Evolutionary conservation across 2,113 vertebrate species (phyloP), one percentile per base, ranked within the genome.

Genomic region (Silurus glanis): DNA sequence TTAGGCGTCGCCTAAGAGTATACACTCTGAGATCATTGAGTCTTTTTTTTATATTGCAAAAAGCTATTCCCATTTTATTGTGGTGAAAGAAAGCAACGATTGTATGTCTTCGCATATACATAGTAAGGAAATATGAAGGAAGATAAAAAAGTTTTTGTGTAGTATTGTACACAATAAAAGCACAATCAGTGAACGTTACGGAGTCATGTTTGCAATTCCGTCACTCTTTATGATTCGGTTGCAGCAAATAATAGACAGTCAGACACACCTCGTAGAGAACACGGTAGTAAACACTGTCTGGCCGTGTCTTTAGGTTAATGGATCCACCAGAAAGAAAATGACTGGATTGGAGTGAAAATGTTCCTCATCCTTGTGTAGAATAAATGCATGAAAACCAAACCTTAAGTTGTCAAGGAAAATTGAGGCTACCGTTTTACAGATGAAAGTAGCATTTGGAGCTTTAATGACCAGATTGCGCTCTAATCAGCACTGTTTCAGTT

Each of bases 401-500:
- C 4, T n/a, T 79, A 45, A 37, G 49, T 80, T 76, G 9, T 53
- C 56, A n/a, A n/a, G 62, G 28, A 28, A 69, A 67, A 83, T 83
- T 19, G 47, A 55, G 69, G 6, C 58, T 76, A 82, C 62, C 9
- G 9, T 56, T 87, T 58, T 66, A 67, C 28, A 37, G 59, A 62
- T 75, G 45, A 75, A 83, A 64, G 47, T 66, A 62, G 5, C 79
- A 72, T 86, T 81, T 86, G 64, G 45, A 10, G 28, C 25, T 61
- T 82, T 76, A 75, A 83, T 83, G 69, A 55, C 67, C 49, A 86
- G 71, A 62, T 83, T 78, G 25, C 14, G 58, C 62, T 87, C 49
- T 78, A 83, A 87, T 83, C 64, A 67, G 71, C 69, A 53, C 71
- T 76, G 56, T 83, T 87, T 78, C 21, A 56, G 28, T 87, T 51